Conservation (phyloP, 1,140 invertebrate genomes). For the Macrocentrus cingulum region DNA sequence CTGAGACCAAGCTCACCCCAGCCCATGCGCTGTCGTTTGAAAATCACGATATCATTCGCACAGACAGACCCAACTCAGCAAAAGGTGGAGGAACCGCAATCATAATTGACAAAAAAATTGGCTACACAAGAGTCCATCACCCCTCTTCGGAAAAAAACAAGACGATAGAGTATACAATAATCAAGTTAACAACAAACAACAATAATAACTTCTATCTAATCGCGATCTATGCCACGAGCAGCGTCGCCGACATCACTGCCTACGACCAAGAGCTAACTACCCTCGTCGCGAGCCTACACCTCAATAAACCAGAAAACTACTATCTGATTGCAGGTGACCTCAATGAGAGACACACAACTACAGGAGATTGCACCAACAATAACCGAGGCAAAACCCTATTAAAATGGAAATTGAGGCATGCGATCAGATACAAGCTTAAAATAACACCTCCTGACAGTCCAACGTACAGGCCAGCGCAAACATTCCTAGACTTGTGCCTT, state of each 20-base stretch:
- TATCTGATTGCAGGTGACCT: slow-evolving; percentile 17
- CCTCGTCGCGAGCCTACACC: not conserved
- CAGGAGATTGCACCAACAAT: slow-evolving; percentile 9
- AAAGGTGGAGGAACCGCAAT: slow-evolving; percentile 17
- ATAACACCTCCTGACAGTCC: not conserved
- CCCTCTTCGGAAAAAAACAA: not conserved
- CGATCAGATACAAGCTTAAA: not conserved
- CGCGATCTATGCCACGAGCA: not conserved
- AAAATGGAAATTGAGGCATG: slow-evolving; percentile 3
- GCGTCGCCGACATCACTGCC: not conserved
- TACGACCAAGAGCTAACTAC: not conserved
- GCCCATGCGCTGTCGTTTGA: not conserved
- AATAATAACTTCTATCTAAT: slow-evolving; percentile 3
- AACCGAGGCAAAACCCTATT: not conserved
- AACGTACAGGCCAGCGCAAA: not conserved
- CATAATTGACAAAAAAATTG: not conserved
- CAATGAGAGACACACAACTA: slow-evolving; percentile 8
- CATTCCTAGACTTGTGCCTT: slow-evolving; percentile 6
- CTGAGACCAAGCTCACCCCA: slow-evolving; percentile 5
- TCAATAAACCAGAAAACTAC: not conserved
- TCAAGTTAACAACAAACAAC: not conserved
- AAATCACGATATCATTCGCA: slow-evolving; percentile 1
- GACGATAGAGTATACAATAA: slow-evolving; percentile 40
- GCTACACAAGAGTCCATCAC: not conserved
- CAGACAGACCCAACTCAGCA: not conserved